A percentile compares a stretch with the other conserved stretches of the same genome.
These are phyloP conservation scores for Pilophorus perplexus DNA, from an alignment of 2,888 invertebrate genomes.

Conservation along the genomic window DNA sequence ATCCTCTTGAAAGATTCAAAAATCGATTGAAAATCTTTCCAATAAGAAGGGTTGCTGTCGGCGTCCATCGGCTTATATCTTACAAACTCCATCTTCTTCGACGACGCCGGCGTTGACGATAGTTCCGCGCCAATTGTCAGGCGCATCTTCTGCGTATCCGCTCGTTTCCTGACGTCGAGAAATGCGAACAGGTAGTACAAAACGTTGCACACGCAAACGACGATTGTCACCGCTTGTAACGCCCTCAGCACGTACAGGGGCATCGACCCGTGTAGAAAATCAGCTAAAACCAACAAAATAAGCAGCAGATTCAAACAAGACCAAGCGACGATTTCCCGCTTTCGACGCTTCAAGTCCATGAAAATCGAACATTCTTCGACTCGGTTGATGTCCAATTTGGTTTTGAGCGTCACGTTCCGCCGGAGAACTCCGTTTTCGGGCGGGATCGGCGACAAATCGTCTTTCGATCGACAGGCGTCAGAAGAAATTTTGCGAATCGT, in stretches of 20 bases:
- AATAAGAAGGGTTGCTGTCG: not conserved
- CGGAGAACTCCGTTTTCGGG: too few relatives aligned
- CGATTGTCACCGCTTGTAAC: conserved; percentile 1
- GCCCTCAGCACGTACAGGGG: conserved; percentile 8
- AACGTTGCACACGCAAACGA: conserved; percentile 23
- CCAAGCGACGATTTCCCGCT: conserved; percentile 17
- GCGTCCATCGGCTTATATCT: conserved; percentile 15
- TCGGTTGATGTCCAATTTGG: conserved; percentile 10
- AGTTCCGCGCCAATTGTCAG: not conserved
- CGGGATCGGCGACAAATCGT: too few relatives aligned
- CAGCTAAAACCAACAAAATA: conserved; percentile 4
- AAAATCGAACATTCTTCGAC: conserved; percentile 10
- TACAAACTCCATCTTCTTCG: conserved; percentile 21
- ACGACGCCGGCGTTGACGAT: not conserved
- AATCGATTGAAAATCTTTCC: conserved; percentile 30
- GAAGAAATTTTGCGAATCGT: too few relatives aligned
- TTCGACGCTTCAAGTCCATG: conserved; percentile 13
- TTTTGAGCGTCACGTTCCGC: not conserved
- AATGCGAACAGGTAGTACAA: conserved; percentile 24
- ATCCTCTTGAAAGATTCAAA: conserved; percentile 30
- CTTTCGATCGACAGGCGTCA: too few relatives aligned
- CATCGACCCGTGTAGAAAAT: not conserved
- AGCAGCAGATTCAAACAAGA: conserved; percentile 6
- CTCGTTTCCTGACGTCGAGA: not conserved
- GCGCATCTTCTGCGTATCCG: conserved; percentile 2